Base-by-base conservation (phyloP, 2,888 invertebrate genomes). In the Hemithea aestivaria region DNA sequence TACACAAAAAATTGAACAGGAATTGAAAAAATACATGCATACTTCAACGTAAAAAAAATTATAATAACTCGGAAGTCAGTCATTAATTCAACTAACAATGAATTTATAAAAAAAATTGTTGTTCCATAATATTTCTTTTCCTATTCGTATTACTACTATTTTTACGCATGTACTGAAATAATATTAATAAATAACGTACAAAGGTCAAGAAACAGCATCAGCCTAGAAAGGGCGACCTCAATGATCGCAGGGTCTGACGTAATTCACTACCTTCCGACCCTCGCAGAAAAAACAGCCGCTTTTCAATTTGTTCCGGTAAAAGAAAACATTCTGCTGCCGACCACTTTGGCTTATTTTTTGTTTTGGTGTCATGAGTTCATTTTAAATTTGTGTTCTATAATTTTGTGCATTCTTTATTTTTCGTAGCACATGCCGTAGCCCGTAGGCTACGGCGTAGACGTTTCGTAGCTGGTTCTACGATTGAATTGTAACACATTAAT, bases 231-330 rank as follows among this genome's bases (percentile, higher is more conserved):
- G 48, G 35, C 54, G 54, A 53, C 58, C 63, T 51, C 63, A 58
- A 56, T 56, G 53, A 58, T 61, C 46, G 58, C 24, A 45, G 43
- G 41, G 44, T 44, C 36, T 41, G 46, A 52, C 51, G 63, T 70
- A 66, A 70, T 69, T 66, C 66, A 66, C 54, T 58, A 61, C 61
- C 64, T 61, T 56, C 48, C 53, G 55, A 22, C 38, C 38, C 38
- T 32, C 56, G 58, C 60, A 65, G 62, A 69, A 43, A 43, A 41
- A 45, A 39, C 66, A 66, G 62, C 47, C 52, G 60, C 66, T 66
- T 73, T 76, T 66, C 75, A 76, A 76, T 78, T 75, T 67, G 60
- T 65, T 61, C 53, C 62, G 48, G 53, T 49, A 55, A 60, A 66
- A 67, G 69, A 65, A 69, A 74, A 72, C 66, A 73, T 72, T 73